Base-by-base conservation (phyloP, 1,140 invertebrate species). In the Hycleus cichorii region DNA sequence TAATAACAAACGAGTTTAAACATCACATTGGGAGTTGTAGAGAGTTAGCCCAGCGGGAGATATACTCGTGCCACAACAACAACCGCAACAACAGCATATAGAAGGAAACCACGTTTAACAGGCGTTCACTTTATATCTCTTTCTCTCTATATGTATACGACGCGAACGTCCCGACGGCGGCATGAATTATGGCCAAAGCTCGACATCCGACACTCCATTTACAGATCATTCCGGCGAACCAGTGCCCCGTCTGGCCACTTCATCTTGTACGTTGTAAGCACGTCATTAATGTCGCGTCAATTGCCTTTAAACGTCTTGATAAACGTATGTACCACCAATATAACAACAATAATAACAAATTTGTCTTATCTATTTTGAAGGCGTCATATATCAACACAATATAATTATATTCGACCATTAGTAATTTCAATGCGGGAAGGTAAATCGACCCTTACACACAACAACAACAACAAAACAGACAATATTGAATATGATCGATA, bases 201-300 rank as follows among this genome's bases (percentile, higher is more conserved):
- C 64, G 70, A 72, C 68, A 68, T 69, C 71, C 73, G 72, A 71
- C 72, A 76, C 77, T 79, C 77, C 76, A 78, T 79, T 80, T 78
- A 77, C 77, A 78, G 76, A 80, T 76, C 76, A 79, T 80, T 78
- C 75, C 72, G 74, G 74, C 75, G 77, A 77, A 76, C 77, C 69
- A 66, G 67, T 67, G 64, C 77, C 40, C 76, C 75, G 67, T 72
- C 68, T 71, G 70, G 73, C 74, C 76, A 76, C 77, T 80, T 77
- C 76, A 78, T 80, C 78, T 80, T 80, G 73, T 74, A 56, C 59
- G 45, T 60, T 62, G 59, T 62, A 59, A 66, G 60, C 58, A 66
- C 65, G 59, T 66, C 64, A 64, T 71, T 71, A 69, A 67, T 65
- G 62, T 54, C 63, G 38, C 57, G 64, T 64, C 63, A 61, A 64